Evolutionary conservation across 2,888 invertebrate species (phyloP).

Genomic region (Ormyrus rosae): DNA sequence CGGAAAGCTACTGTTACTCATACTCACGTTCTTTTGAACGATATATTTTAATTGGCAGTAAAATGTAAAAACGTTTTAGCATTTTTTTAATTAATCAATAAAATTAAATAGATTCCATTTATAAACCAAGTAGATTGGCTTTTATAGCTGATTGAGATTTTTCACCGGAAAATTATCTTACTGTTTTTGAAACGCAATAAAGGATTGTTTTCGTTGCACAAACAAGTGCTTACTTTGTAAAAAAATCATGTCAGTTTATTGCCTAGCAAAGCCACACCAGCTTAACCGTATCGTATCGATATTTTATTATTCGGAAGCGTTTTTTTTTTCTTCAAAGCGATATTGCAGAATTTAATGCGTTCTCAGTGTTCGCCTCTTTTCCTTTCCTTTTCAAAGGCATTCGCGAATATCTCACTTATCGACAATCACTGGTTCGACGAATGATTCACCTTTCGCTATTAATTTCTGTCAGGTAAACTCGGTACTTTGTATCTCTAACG

Average conservation of each 20-base stretch:
- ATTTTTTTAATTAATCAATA: no score
- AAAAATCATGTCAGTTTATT: slow-evolving; percentile 39
- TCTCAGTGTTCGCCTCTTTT: background rate
- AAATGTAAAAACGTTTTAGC: no score
- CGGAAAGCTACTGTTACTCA: no score
- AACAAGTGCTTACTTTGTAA: background rate
- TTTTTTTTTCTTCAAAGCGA: slow-evolving; percentile 6
- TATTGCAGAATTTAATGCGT: background rate
- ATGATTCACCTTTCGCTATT: slow-evolving; percentile 1
- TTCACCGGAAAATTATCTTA: no score
- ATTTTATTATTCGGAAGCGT: slow-evolving; percentile 41
- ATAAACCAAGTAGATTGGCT: no score
- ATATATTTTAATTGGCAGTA: no score
- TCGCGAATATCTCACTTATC: background rate
- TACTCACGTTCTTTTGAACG: no score
- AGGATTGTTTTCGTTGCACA: background rate
- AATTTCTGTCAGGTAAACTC: background rate
- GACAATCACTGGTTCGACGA: background rate
- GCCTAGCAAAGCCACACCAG: slow-evolving; percentile 5
- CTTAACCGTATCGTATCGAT: slow-evolving; percentile 32
- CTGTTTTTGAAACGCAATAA: background rate
- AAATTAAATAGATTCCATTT: no score
- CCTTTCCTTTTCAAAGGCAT: background rate
- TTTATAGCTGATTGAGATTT: no score
- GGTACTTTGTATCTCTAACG: no score